Conservation (phyloP, 2,888 invertebrate species). For the Megalurothrips usitatus region DNA sequence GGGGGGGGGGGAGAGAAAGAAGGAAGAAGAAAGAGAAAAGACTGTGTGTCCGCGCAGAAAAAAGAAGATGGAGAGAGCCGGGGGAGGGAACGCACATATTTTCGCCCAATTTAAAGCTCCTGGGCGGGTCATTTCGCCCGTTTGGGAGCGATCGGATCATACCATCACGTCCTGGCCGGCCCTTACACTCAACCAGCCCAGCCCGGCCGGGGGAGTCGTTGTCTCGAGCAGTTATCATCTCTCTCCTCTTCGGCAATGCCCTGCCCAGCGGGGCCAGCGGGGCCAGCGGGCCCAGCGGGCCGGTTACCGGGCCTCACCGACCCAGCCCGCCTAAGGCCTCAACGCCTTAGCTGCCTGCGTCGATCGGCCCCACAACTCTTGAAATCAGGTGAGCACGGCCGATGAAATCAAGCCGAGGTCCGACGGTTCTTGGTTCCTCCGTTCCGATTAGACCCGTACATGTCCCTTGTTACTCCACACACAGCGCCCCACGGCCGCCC, state of each 20-base stretch:
- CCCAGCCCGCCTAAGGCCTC: no score
- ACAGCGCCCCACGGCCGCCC: no score
- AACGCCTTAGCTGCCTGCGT: no score
- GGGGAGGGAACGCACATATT: neutral
- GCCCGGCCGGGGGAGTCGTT: neutral
- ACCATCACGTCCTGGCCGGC: neutral
- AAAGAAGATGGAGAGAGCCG: neutral
- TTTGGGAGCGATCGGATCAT: conserved; percentile 2
- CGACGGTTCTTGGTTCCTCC: no score
- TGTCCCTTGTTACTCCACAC: no score
- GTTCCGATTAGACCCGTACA: no score
- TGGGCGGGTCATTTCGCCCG: conserved; percentile 1
- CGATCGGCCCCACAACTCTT: no score
- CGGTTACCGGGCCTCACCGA: neutral
- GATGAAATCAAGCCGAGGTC: no score
- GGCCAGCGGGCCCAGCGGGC: neutral
- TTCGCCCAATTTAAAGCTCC: neutral
- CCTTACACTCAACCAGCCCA: neutral
- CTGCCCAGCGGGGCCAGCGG: neutral
- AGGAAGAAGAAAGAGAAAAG: no score
- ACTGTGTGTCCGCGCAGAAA: neutral
- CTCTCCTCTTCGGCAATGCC: neutral
- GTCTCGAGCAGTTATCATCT: conserved; percentile 15
- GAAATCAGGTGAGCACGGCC: no score
- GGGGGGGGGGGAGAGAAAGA: no score